These are phyloP conservation scores for Ostrea denselamellosa DNA, from an alignment of 1,140 invertebrate genomes.

Conservation along the genomic window DNA sequence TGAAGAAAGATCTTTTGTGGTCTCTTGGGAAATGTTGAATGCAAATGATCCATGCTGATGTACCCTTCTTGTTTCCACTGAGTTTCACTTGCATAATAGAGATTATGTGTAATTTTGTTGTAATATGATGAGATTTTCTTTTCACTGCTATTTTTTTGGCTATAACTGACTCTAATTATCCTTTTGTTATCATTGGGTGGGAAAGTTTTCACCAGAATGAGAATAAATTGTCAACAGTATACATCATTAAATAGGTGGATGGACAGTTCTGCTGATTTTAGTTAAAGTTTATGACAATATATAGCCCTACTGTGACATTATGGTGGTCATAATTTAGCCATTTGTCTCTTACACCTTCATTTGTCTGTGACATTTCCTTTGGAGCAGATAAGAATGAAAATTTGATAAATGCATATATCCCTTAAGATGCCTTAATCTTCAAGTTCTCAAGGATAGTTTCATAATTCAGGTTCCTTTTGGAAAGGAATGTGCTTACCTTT, in stretches of 20 bases:
- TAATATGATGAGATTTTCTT: no score
- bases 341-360: background rate
- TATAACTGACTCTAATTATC: background rate
- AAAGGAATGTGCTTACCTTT: no score
- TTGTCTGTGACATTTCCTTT: background rate
- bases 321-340: background rate
- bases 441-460: no score
- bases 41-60: no score
- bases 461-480: no score
- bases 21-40: no score
- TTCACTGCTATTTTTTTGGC: no score
- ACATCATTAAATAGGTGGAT: background rate
- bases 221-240: background rate
- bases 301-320: background rate
- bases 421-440: no score
- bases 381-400: slow-evolving; percentile 1
- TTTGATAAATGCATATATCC: background rate
- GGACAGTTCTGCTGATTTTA: slow-evolving; percentile 6
- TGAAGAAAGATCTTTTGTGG: no score
- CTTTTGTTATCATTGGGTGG: background rate
- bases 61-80: no score
- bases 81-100: no score
- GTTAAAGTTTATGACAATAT: background rate
- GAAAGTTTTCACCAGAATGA: background rate
- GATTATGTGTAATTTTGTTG: no score